phyloP scores from a whole-genome alignment of 2,888 invertebrate genomes.

The Tiliacea aurago region DNA sequence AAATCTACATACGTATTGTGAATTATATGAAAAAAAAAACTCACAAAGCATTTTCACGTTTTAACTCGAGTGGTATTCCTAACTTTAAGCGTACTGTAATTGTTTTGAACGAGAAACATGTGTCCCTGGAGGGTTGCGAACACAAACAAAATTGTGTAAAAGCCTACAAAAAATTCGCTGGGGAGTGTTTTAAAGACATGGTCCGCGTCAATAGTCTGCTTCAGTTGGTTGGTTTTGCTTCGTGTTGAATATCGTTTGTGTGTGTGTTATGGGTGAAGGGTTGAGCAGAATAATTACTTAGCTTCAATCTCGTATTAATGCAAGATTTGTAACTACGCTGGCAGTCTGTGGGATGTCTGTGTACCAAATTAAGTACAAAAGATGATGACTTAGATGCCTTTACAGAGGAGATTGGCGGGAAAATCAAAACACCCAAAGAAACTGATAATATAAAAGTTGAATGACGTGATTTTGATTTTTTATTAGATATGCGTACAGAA shows the following conservation, averaged over 20 bases:
- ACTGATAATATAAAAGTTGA: background rate
- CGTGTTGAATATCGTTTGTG: constrained; percentile 10
- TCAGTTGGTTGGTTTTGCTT: constrained; percentile 31
- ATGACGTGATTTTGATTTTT: too few relatives aligned
- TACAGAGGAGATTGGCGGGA: background rate
- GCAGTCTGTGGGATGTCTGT: background rate
- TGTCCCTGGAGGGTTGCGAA: constrained; percentile 54
- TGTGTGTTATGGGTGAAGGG: background rate
- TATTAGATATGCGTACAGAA: background rate
- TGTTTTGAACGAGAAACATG: constrained; percentile 65
- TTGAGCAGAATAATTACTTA: constrained; percentile 27
- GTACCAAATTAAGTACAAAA: background rate
- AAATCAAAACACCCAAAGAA: background rate
- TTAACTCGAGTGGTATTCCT: constrained; percentile 60
- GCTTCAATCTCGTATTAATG: constrained; percentile 4
- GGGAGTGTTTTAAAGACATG: constrained; percentile 63
- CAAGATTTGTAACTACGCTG: background rate
- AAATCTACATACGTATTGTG: constrained; percentile 44
- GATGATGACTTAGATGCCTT: background rate
- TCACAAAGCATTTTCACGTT: constrained; percentile 64
- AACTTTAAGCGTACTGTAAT: constrained; percentile 65
- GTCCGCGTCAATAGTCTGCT: constrained; percentile 50
- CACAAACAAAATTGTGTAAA: constrained; percentile 66
- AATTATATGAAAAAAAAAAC: constrained; percentile 39
- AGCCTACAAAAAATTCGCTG: constrained; percentile 58